Conservation (phyloP, 35 echinoderm and acorn worm genomes). For the Apostichopus californicus region DNA sequence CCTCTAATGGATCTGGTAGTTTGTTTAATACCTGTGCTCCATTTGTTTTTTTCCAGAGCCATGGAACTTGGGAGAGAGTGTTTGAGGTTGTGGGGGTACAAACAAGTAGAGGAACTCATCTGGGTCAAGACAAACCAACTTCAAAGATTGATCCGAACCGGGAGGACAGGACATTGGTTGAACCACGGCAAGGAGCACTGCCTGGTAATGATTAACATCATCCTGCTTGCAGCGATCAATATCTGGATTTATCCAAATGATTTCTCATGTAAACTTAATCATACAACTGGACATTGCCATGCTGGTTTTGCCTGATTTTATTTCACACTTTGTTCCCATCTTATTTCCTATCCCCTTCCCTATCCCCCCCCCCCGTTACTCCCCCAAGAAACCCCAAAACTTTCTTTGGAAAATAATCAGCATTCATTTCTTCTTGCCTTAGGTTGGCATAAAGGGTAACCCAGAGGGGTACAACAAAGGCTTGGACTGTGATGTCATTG, state of each 20-base stretch:
- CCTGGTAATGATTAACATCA: conserved; percentile 51
- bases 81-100: conserved; percentile 88
- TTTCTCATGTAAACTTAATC: too few species aligned
- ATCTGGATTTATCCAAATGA: too few species aligned
- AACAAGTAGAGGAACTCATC: conserved; percentile 85
- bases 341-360: too few species aligned
- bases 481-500: conserved; percentile 98
- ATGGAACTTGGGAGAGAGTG: conserved; percentile 99
- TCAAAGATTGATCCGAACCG: conserved; percentile 89
- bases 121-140: conserved; percentile 99
- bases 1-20: too few species aligned
- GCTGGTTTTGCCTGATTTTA: too few species aligned
- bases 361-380: too few species aligned
- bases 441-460: conserved; percentile 95
- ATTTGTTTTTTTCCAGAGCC: conserved; percentile 58
- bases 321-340: too few species aligned
- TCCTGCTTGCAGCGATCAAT: too few species aligned
- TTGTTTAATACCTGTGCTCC: not conserved
- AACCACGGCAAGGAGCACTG: conserved; percentile 99
- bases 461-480: conserved; percentile 90
- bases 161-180: conserved; percentile 96
- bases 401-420: too few species aligned
- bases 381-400: too few species aligned
- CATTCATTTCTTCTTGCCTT: not conserved
- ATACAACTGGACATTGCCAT: too few species aligned